Evolutionary conservation across 2,113 vertebrate species (phyloP), one percentile per base, ranked within the genome.

Genomic region (Myodes glareolus): DNA sequence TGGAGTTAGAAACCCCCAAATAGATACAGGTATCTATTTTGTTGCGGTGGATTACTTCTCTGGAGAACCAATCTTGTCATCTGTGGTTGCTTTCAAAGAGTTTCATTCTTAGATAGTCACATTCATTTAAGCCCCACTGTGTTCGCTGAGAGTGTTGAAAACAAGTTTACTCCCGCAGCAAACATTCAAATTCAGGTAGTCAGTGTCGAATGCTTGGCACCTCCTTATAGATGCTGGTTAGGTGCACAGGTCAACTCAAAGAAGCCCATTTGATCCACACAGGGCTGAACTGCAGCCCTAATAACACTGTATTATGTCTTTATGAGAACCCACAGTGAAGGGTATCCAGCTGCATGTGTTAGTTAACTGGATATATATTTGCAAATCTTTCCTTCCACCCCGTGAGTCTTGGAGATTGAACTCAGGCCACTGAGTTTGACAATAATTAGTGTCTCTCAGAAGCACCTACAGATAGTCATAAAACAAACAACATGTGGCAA

Each of bases 111-210:
- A 81, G 72, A 91, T 91, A 72, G 76, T 47, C 91, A 94, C n/a
- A 93, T 94, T 95, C 76, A 96, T 96, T 96, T 97, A 97, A 97
- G 23, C 88, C 85, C 47, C 31, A 82, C n/a, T 96, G 27, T 87
- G 81, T 68, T 81, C 36, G 14, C 31, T 9, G 58, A 65, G 86
- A 86, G 12, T 90, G 58, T 88, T 96, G 91, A 88, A 95, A 96
- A 81, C 47, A 47, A 78, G 52, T 94, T 97, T 55, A 68, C 8
- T 92, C 88, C 61, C 88, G 39, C 61, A 81, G 70, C 80, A 86
- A 97, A 77, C 45, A 33, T 91, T 86, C 58, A 13, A 94, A 95
- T 97, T 68, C 39, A 39, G 67, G 61, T 94, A 92, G 88, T 95
- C 72, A 93, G 21, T 86, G 27, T 97, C 68, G 91, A 73, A 95